phyloP scores from a whole-genome alignment of 1,140 invertebrate genomes.

The Drosophila biarmipes region DNA sequence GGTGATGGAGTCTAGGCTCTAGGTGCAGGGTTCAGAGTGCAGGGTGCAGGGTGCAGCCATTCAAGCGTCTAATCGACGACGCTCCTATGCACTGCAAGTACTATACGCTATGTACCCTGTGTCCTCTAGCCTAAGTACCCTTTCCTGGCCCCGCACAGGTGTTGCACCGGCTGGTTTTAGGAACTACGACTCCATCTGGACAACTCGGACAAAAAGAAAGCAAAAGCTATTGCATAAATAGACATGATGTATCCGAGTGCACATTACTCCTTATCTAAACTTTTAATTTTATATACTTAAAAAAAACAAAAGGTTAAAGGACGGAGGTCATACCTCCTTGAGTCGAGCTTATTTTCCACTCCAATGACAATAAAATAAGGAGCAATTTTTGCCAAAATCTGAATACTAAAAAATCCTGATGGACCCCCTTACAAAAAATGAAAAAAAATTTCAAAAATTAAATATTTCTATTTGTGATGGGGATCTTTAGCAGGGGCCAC shows the following conservation, averaged over 20 bases:
- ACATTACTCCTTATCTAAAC: no score
- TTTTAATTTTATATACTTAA: background rate
- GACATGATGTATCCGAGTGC: background rate
- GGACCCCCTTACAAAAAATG: no score
- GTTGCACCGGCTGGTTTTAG: slow-evolving; percentile 25
- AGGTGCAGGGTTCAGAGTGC: slow-evolving; percentile 9
- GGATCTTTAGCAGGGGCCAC: no score
- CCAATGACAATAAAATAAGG: no score
- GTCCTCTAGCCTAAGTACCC: background rate
- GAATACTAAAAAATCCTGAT: no score
- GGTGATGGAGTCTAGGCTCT: slow-evolving; percentile 2
- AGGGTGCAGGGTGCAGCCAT: slow-evolving; percentile 30
- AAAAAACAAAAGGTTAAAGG: background rate
- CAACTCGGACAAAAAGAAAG: background rate
- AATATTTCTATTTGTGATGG: no score
- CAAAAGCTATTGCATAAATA: background rate
- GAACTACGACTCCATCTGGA: slow-evolving; percentile 9
- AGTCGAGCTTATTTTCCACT: no score
- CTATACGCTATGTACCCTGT: background rate
- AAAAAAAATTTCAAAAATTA: no score
- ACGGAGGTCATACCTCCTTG: no score
- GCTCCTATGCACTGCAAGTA: slow-evolving; percentile 38
- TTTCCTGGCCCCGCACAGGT: slow-evolving; percentile 34
- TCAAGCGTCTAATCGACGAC: slow-evolving; percentile 68
- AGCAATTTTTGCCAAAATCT: no score